Evolutionary conservation across 2,113 vertebrate species (phyloP), one percentile per base, ranked within the genome.

Genomic region (Myotis davidii): DNA sequence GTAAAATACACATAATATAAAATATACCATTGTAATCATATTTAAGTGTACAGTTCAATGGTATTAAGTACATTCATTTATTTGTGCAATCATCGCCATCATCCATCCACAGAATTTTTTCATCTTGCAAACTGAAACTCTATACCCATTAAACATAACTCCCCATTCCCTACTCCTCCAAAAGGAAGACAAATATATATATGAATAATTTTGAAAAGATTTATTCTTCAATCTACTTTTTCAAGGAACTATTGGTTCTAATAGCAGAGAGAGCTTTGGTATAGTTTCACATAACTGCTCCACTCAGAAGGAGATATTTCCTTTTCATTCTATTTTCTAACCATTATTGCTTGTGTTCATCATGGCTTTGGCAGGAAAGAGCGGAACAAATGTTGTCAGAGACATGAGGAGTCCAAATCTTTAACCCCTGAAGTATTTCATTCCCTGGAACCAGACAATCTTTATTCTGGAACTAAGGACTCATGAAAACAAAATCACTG

Each of bases 271-370:
- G 5, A 12, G 5, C 27, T 73, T 91, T n/a, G 25, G 8, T 69
- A 4, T 54, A 37, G 87, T 90, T 87, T 83, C 52, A 8, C 17
- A 6, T 67, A 42, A 56, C 61, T 72, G 18, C 32, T 86, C 18
- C 29, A 16, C 48, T 77, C 39, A 25, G 72, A 56, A 87, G 45
- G 45, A 86, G 17, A 29, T 48, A 48, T 87, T 90, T 92, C 67
- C 27, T 89, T 94, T 82, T 82, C 18, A 70, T 52, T 81, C 25
- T 77, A n/a, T 92, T 93, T 96, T 90, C 61, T 82, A 61, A 72
- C 42, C 39, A 83, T 76, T 93, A 39, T 77, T 76, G 20, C 20
- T 42, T 52, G 23, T 77, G 52, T 76, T 93, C 50, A 61, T 93
- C 32, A 29, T 37, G 34, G 69, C 65, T 90, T 90, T 87, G 82